Base-by-base conservation (phyloP, 37 sponge, comb jelly and placozoan species). In the Dysidea cf. avara region DNA sequence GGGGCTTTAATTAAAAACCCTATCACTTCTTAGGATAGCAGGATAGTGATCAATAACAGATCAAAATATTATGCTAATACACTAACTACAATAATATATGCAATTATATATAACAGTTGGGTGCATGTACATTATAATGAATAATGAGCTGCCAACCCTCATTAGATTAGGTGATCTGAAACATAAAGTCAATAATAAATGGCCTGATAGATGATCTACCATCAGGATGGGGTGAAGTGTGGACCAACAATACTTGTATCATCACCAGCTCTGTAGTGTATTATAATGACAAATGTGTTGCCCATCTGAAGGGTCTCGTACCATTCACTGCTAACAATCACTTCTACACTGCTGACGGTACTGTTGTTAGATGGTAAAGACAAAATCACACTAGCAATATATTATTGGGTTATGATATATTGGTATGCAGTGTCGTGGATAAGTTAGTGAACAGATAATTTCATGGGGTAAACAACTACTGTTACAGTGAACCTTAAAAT, bases 241-340 rank as follows among this genome's bases (percentile, higher is more conserved):
- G 76, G 75, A 37, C 39, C 53, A 82, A 82, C 40, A 82, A 82
- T 34, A 75, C 83, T 26, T 82, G 83, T 38, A 68, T 82, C 53
- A 82, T 82, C 32, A 68, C 75, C 53, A 82, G 67, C 34, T 61
- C 83, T 21, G 58, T 60, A 34, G 56, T 82, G 17, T 82, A 82
- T 53, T 46, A 49, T 11, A 74, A 68, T 58, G 61, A 49, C 26
- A 51, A 40, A 26, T 82, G 83, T 40, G 28, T 63, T 9, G 34
- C 51, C 16, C 36, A 71, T 35, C 71, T 56, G 22, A 67, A 31
- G 22, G 83, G 75, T 4, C 62, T 82, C 3, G 61, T 82, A 1
- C 83, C 83, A 2, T 66, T 74, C 39, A 82, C 83, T 37, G 75
- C 76, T 24, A 53, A 75, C 53, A 82, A 82, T 35, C 66, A n/a